phyloP scores from a whole-genome alignment of 2,113 vertebrate genomes.

The Cyanocitta stelleri region DNA sequence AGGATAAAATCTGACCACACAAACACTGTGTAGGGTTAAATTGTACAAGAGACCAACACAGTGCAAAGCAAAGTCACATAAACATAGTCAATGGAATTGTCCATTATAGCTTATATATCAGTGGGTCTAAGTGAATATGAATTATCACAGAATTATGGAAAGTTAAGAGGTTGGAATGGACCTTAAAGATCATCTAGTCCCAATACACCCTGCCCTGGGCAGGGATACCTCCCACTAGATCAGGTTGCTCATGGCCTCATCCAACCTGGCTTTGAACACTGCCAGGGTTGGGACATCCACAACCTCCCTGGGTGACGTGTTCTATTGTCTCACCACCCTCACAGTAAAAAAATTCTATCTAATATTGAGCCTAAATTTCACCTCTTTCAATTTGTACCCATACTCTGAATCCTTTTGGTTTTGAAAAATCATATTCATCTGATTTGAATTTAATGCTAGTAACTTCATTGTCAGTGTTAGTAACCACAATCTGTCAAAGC shows the following conservation, averaged over 20 bases:
- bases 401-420: not conserved
- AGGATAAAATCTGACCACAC: not conserved
- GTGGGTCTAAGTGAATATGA: not conserved
- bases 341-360: not conserved
- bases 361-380: not conserved
- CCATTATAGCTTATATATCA: not conserved
- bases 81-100: not conserved
- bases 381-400: not conserved
- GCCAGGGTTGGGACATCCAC: not conserved
- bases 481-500: not conserved
- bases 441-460: not conserved
- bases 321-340: not conserved
- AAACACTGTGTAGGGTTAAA: not conserved
- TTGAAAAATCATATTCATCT: not conserved
- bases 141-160: not conserved
- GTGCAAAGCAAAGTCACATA: not conserved
- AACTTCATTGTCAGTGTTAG: not conserved
- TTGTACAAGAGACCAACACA: not conserved
- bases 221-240: not conserved
- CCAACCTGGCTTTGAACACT: not conserved
- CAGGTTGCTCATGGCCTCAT: not conserved
- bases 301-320: fast-evolving
- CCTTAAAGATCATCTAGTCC: too few species aligned
- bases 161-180: not conserved
- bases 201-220: fast-evolving